Evolutionary conservation across 1,140 invertebrate species (phyloP).

Genomic region (Hesperophylax magnus): DNA sequence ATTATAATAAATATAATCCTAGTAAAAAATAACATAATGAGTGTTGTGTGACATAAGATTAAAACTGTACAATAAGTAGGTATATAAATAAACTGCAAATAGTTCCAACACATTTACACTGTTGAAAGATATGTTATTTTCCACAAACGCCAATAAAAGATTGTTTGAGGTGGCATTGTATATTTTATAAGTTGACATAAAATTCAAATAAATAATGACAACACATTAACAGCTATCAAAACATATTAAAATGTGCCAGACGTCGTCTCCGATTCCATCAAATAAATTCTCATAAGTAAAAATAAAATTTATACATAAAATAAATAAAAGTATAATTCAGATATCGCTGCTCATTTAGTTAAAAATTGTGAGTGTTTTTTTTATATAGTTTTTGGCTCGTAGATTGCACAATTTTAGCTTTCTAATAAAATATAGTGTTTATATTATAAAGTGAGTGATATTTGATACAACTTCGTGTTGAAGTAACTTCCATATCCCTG

Average conservation of each 20-base stretch:
- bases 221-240: constrained; percentile 36
- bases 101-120: constrained; percentile 4
- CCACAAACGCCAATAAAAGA: constrained; percentile 40
- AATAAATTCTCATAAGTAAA: constrained; percentile 53
- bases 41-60: constrained; percentile 56
- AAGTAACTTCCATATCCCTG: constrained; percentile 20
- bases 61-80: constrained; percentile 53
- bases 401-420: constrained; percentile 54
- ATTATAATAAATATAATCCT: constrained; percentile 38
- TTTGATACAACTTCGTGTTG: constrained; percentile 24
- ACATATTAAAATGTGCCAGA: constrained; percentile 43
- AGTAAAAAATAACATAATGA: constrained; percentile 48
- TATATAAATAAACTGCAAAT: constrained; percentile 25
- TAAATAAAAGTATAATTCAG: constrained; percentile 54
- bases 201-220: constrained; percentile 47
- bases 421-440: constrained; percentile 21
- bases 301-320: constrained; percentile 58
- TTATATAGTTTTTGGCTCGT: constrained; percentile 51
- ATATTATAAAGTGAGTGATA: constrained; percentile 35
- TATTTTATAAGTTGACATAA: constrained; percentile 46
- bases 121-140: constrained; percentile 36
- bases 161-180: constrained; percentile 46
- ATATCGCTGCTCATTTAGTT: constrained; percentile 50
- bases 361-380: constrained; percentile 49
- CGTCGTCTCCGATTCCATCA: constrained; percentile 46